Base-by-base conservation (phyloP, 1,140 invertebrate species). In the Meloidogyne exigua region DNA sequence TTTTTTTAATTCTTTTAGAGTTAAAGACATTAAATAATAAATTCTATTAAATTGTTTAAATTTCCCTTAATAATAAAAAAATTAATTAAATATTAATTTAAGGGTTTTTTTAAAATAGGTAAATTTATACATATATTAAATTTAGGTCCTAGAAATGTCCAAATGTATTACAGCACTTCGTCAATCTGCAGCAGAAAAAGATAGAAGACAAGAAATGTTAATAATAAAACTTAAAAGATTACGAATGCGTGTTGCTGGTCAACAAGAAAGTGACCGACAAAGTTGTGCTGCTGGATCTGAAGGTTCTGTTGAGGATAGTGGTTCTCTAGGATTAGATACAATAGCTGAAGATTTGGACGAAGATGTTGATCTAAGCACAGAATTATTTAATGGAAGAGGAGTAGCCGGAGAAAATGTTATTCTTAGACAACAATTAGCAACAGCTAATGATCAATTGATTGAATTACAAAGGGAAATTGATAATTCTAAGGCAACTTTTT, bases 131-230 rank as follows among this genome's bases (percentile, higher is more conserved):
- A n/a, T 25, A 12, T 32, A 7, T 23, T 13, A 39, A 23, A 3
- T 57, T 76, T 15, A 74, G 76, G 85, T 87, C 23, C 71, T 85
- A 1, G 84, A 85, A 57, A 83, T 84, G 62, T 85, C 84, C 13
- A 85, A 85, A 57, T 85, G 85, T 70, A 85, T 87, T 39, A 85
- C 84, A 64, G 85, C 85, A 32, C 72, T 87, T n/a, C 66, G 84
- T 13, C 76, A 84, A 39, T 77, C 85, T 62, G 79, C 76, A 69
- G 68, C 76, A 32, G 84, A 85, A 72, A 85, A 87, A 68, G 84
- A 85, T 57, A 62, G 85, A 13, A 68, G 84, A 21, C 78, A 87
- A 67, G 84, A 85, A 32, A 39, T 85, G 44, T 63, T 85, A 32
- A 84, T 87, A 4, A 79, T 82, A 39, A 86, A 85, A 65, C 81